phyloP scores from a whole-genome alignment of 2,888 invertebrate genomes.

The Folsomia manolachei region DNA sequence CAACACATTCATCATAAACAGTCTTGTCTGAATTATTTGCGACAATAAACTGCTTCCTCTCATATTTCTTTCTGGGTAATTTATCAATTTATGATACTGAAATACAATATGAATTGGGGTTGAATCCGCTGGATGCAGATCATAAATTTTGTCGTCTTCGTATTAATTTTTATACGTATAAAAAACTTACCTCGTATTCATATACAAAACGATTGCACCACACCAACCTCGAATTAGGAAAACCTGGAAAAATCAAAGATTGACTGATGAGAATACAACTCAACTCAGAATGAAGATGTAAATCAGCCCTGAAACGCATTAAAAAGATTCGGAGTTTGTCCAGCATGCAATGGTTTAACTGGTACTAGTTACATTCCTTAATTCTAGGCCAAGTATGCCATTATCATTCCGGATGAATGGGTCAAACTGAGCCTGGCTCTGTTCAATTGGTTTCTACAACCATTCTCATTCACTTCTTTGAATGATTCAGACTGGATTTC shows the following conservation, averaged over 20 bases:
- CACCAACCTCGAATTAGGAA: too few species aligned
- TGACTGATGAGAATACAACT: neutral
- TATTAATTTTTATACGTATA: too few species aligned
- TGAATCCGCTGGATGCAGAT: too few species aligned
- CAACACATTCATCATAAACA: neutral
- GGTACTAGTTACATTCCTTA: too few species aligned
- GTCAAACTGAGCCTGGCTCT: neutral
- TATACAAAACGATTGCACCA: too few species aligned
- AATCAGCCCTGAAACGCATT: neutral
- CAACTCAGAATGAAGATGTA: neutral
- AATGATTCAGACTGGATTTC: neutral
- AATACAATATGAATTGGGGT: neutral
- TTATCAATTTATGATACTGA: neutral
- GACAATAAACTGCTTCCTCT: neutral
- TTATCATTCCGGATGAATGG: slow-evolving; percentile 2
- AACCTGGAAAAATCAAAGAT: neutral
- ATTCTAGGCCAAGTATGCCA: neutral
- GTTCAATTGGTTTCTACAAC: neutral
- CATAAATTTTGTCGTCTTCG: too few species aligned
- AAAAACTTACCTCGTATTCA: too few species aligned
- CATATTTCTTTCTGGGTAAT: neutral
- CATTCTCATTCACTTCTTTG: neutral
- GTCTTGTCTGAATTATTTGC: neutral
- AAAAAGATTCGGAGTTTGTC: neutral
- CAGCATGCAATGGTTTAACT: too few species aligned